Base-by-base conservation (phyloP, 2,888 invertebrate genomes). In the Papilio demoleus region DNA sequence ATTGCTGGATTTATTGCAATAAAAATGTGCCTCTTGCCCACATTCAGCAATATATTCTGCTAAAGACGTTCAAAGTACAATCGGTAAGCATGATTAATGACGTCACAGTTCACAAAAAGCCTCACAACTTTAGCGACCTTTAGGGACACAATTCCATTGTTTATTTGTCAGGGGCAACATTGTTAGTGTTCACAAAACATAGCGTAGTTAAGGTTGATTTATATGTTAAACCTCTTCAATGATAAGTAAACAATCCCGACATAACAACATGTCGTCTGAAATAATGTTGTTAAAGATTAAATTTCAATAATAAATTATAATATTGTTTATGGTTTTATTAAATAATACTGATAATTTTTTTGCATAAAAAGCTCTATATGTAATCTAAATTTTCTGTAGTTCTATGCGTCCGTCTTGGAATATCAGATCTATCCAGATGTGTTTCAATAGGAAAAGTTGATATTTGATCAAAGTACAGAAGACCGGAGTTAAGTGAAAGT, bases 161-260 rank as follows among this genome's bases (percentile, higher is more conserved):
- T 56, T 56, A 56, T 56, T 56, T 56, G 53, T 56, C 53, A 31
- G 53, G 27, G 31, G n/a, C 27, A 56, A 56, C 53, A 56, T 56
- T 56, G 53, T 56, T 56, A 56, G 27, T 27, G 17, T 17, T 56
- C 27, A 31, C 53, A 56, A 56, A 56, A 56, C 53, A 53, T 27
- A 56, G 53, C n/a, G 17, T 56, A 56, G 53, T 56, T 56, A 31
- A n/a, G 31, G 53, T n/a, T 56, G 53, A 56, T 56, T 56, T 56
- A 56, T 53, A 27, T n/a, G 53, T n/a, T 31, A 9, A 53, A 31
- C n/a, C 14, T 14, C 53, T 56, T n/a, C 53, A 2, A 2, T 17
- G n/a, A n/a, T 31, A 31, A 12, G 17, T n/a, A 9, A 4, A 5
- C 27, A 9, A 11, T 47, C 6, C 11, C 31, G n/a, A 17, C 2